Conservation (phyloP, 1,140 invertebrate species). For the Pissodes strobi region DNA sequence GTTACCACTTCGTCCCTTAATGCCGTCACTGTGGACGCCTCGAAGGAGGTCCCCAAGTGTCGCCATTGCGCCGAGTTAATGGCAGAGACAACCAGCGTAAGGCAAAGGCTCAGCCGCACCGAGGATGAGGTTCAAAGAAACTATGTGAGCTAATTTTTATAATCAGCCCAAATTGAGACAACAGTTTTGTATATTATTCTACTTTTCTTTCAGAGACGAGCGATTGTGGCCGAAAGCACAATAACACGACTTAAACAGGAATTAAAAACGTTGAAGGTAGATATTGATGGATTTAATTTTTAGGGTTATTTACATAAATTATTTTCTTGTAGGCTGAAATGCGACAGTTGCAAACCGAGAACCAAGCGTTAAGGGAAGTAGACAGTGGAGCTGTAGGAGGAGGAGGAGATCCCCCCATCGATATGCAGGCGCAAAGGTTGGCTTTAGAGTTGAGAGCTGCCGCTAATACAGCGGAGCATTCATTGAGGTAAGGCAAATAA, state of each 20-base stretch:
- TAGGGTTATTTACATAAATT: slow-evolving; percentile 16
- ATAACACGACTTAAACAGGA: slow-evolving; percentile 62
- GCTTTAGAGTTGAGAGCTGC: slow-evolving; percentile 64
- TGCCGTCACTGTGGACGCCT: too few species aligned
- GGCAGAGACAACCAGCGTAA: background rate
- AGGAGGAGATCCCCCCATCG: slow-evolving; percentile 43
- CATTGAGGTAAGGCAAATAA: slow-evolving; percentile 70
- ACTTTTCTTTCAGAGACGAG: slow-evolving; percentile 59
- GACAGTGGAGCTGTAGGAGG: slow-evolving; percentile 43
- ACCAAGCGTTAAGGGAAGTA: slow-evolving; percentile 54
- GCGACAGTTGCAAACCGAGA: slow-evolving; percentile 56
- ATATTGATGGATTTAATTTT: slow-evolving; percentile 13
- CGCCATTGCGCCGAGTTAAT: slow-evolving; percentile 8
- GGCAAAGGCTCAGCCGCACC: background rate
- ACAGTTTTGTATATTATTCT: background rate
- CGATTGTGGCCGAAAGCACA: slow-evolving; percentile 61
- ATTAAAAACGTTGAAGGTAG: slow-evolving; percentile 63
- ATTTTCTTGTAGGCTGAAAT: slow-evolving; percentile 53
- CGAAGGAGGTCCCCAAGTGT: background rate
- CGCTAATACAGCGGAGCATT: slow-evolving; percentile 67
- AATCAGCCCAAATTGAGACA: background rate
- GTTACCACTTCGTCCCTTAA: background rate
- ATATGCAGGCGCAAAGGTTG: slow-evolving; percentile 52
- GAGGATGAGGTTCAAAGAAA: slow-evolving; percentile 64
- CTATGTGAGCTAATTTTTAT: too few species aligned